phyloP scores from a whole-genome alignment of 2,113 vertebrate species.

The Planiliza haematocheilus region DNA sequence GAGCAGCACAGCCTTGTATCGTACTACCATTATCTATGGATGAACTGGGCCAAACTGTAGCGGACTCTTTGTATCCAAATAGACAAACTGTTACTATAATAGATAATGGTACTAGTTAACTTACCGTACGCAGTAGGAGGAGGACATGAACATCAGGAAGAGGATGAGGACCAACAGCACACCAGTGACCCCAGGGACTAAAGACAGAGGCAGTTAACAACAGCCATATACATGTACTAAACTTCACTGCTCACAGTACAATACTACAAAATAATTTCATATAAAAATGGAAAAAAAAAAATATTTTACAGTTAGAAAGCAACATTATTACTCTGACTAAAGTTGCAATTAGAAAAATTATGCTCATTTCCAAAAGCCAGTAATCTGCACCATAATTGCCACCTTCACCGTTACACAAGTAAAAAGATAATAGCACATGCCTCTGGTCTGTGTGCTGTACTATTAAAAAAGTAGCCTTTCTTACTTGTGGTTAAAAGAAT shows the following conservation, averaged over 20 bases:
- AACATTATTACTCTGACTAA: too few species aligned
- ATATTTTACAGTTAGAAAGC: too few species aligned
- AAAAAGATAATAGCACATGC: background rate
- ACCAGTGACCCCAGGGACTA: conserved; percentile 95
- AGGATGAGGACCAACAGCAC: conserved; percentile 93
- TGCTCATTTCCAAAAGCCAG: too few species aligned
- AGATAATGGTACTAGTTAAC: conserved; percentile 10
- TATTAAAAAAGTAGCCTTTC: conserved; percentile 27
- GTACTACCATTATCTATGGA: background rate
- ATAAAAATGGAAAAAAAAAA: background rate
- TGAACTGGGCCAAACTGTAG: background rate
- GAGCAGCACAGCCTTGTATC: background rate
- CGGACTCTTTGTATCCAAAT: background rate
- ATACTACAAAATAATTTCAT: background rate
- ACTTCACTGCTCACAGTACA: too few species aligned
- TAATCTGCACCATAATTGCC: too few species aligned
- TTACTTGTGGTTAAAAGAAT: conserved; percentile 93
- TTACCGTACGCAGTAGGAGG: conserved; percentile 92
- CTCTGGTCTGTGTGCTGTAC: too few species aligned
- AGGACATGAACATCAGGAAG: conserved; percentile 95
- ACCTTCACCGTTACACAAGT: too few species aligned
- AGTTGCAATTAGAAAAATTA: background rate
- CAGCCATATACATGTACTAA: background rate
- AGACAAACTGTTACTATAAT: background rate
- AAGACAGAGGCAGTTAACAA: conserved; percentile 29